These are phyloP conservation scores for Athripsodes cinereus DNA, from an alignment of 2,888 invertebrate species.

Conservation along the genomic window DNA sequence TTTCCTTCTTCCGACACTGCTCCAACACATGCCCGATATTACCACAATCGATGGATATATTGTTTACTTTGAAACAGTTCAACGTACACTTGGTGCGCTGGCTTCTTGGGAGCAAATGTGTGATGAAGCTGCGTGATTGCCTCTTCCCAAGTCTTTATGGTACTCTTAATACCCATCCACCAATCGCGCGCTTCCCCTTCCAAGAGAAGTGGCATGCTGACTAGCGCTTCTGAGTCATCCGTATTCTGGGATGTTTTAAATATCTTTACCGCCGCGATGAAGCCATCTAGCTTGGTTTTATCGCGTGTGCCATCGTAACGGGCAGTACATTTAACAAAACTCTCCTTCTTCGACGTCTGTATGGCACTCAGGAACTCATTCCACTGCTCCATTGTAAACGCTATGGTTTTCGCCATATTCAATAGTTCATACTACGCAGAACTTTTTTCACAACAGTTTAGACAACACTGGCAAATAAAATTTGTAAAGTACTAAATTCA, in stretches of 20 bases:
- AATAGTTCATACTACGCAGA: too few relatives aligned
- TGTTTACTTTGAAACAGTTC: background rate
- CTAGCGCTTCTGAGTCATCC: background rate
- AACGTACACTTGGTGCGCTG: background rate
- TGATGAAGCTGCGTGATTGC: background rate
- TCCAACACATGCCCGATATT: background rate
- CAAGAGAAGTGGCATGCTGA: background rate
- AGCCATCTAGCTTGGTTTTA: background rate
- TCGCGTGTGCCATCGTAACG: background rate
- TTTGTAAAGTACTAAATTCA: too few relatives aligned
- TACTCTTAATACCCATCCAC: background rate
- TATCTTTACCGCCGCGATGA: background rate
- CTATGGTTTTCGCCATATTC: background rate
- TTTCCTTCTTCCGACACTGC: constrained; percentile 2
- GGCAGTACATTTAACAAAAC: constrained; percentile 6
- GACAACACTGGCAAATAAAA: too few relatives aligned
- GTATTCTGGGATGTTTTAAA: background rate
- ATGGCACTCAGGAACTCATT: constrained; percentile 4
- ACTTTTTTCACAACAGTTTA: too few relatives aligned
- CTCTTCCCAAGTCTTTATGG: background rate
- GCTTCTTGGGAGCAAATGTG: constrained; percentile 1
- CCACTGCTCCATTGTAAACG: constrained; percentile 2
- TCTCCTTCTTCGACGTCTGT: constrained; percentile 1
- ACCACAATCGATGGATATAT: background rate
- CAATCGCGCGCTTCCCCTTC: background rate